A percentile compares a stretch with the other conserved stretches of the same genome.
Conservation (phyloP, 2,113 vertebrate genomes). For the Fregetta grallaria region DNA sequence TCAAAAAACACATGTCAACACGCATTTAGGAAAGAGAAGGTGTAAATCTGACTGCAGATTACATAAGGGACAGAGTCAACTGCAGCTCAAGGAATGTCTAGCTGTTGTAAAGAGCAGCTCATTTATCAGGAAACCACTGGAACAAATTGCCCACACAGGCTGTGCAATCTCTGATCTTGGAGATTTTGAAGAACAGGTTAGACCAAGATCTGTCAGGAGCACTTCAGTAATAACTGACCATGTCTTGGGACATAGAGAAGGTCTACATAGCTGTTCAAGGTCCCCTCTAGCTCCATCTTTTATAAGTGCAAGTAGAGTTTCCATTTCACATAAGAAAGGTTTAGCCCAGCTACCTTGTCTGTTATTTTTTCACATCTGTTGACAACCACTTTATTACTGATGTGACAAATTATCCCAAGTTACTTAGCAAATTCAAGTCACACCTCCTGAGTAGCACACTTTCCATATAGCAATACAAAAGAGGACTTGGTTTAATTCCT, state of each 20-base stretch:
- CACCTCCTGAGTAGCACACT: background rate
- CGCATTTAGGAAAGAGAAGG: background rate
- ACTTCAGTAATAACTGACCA: background rate
- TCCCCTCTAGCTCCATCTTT: background rate
- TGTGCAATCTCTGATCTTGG: background rate
- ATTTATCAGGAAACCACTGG: background rate
- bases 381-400: background rate
- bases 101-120: background rate
- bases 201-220: background rate
- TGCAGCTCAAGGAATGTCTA: background rate
- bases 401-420: background rate
- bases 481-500: background rate
- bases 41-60: background rate
- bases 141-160: background rate
- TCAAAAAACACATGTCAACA: background rate
- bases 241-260: background rate
- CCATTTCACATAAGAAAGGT: background rate
- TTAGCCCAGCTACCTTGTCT: background rate
- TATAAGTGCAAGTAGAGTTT: background rate
- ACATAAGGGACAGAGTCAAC: background rate
- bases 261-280: background rate
- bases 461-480: background rate
- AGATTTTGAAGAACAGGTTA: background rate
- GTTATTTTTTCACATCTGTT: background rate
- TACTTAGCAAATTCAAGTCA: background rate